phyloP scores from a whole-genome alignment of 1,140 invertebrate species.

The fruit fly (Drosophila melanogaster) region DNA sequence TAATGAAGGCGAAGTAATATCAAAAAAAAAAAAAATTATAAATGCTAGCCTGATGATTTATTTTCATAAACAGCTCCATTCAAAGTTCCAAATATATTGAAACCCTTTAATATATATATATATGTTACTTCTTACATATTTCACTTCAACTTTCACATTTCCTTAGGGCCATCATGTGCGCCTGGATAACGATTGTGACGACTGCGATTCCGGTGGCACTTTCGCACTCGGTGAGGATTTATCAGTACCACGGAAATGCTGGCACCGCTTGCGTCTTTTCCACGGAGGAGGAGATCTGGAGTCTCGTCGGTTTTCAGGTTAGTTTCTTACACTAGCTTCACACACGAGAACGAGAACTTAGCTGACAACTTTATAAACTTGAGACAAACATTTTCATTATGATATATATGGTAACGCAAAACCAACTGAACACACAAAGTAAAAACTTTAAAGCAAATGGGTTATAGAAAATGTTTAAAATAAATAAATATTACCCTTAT shows the following conservation, averaged over 20 bases:
- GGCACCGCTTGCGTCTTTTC: conserved; percentile 88
- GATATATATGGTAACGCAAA: background rate
- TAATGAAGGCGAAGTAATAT: background rate
- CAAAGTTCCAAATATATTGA: background rate
- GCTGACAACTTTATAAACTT: background rate
- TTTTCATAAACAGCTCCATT: background rate
- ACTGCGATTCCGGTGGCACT: conserved; percentile 91
- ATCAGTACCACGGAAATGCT: conserved; percentile 87
- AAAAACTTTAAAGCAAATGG: conserved; percentile 84
- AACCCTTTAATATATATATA: background rate
- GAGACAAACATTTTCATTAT: conserved; percentile 84
- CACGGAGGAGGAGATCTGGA: conserved; percentile 88
- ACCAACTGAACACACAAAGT: no score
- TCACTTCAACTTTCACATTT: conserved; percentile 29
- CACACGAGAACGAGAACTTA: background rate
- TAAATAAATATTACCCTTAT: conserved; percentile 13
- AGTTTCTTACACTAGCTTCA: conserved; percentile 14
- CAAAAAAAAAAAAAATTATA: background rate
- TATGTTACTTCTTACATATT: background rate
- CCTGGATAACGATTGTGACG: conserved; percentile 92
- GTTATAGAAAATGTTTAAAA: no score
- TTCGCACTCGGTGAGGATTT: conserved; percentile 91
- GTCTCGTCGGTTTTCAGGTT: conserved; percentile 89
- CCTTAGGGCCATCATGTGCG: conserved; percentile 89
- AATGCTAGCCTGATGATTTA: background rate